Conservation (phyloP, 1,140 invertebrate species). For the Anadara kagoshimensis region DNA sequence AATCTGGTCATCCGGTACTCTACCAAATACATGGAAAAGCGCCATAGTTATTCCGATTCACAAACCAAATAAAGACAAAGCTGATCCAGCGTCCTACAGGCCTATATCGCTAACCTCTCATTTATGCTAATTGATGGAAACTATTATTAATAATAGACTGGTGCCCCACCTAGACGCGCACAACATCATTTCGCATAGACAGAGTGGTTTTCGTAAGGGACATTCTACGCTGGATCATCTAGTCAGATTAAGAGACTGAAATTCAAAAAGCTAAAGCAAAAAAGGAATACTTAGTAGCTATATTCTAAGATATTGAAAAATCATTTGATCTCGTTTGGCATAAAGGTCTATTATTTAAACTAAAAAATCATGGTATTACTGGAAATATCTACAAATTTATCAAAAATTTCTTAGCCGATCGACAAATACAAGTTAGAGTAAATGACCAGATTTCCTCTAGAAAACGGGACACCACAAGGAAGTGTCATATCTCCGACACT, state of each 20-base stretch:
- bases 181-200: neutral
- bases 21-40: neutral
- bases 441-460: neutral
- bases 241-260: slow-evolving; percentile 1
- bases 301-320: slow-evolving; percentile 2
- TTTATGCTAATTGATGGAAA: slow-evolving; percentile 6
- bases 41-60: neutral
- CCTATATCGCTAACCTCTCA: neutral
- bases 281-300: neutral
- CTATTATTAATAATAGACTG: neutral
- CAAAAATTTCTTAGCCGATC: neutral
- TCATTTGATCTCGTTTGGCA: slow-evolving; percentile 13
- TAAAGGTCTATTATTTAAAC: slow-evolving; percentile 4
- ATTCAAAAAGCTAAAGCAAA: neutral
- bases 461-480: slow-evolving; percentile 4
- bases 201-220: slow-evolving; percentile 7
- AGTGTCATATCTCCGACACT: neutral
- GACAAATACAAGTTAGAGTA: neutral
- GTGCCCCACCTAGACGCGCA: neutral
- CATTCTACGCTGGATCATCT: neutral
- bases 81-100: neutral
- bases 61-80: neutral
- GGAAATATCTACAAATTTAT: slow-evolving; percentile 4
- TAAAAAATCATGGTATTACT: neutral
- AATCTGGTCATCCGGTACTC: neutral